A percentile compares a stretch with the other conserved stretches of the same genome.
Evolutionary conservation across 2,888 invertebrate species (phyloP).

Genomic region (Ormyrus nitidulus): DNA sequence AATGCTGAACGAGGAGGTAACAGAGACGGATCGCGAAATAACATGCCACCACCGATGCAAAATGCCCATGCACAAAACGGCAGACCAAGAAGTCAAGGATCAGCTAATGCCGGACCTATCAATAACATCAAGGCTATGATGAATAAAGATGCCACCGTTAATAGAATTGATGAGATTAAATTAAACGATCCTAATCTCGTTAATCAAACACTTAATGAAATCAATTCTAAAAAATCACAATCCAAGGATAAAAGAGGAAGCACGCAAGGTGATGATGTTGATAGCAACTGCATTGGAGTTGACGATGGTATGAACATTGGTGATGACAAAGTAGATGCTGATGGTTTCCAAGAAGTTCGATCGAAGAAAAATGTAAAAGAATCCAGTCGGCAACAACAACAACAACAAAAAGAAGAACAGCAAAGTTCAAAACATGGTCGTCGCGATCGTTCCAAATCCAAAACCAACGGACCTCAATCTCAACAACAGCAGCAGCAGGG

Average conservation of each 20-base stretch:
- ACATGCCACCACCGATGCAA: slow-evolving; percentile 68
- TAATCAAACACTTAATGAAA: slow-evolving; percentile 77
- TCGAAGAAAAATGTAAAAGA: slow-evolving; percentile 87
- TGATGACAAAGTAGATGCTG: slow-evolving; percentile 77
- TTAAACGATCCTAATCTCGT: slow-evolving; percentile 77
- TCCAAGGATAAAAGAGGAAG: slow-evolving; percentile 71
- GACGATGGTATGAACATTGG: slow-evolving; percentile 70
- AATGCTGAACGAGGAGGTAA: slow-evolving; percentile 63
- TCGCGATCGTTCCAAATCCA: slow-evolving; percentile 72
- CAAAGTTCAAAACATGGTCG: slow-evolving; percentile 64
- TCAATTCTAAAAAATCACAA: slow-evolving; percentile 69
- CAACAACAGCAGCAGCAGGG: slow-evolving; percentile 71
- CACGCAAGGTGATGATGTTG: slow-evolving; percentile 77
- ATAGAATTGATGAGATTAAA: slow-evolving; percentile 78
- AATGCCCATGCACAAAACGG: slow-evolving; percentile 69
- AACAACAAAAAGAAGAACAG: slow-evolving; percentile 70
- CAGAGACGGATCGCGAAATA: slow-evolving; percentile 61
- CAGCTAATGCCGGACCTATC: slow-evolving; percentile 66
- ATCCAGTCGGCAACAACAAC: slow-evolving; percentile 75
- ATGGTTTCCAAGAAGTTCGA: slow-evolving; percentile 90
- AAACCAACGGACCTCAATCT: slow-evolving; percentile 65
- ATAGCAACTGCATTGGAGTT: slow-evolving; percentile 76
- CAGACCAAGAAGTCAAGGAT: slow-evolving; percentile 68
- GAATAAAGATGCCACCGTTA: slow-evolving; percentile 75
- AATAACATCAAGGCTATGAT: slow-evolving; percentile 53